Base-by-base conservation (phyloP, 2,888 invertebrate genomes). In the Megaustenia siamemsis region DNA sequence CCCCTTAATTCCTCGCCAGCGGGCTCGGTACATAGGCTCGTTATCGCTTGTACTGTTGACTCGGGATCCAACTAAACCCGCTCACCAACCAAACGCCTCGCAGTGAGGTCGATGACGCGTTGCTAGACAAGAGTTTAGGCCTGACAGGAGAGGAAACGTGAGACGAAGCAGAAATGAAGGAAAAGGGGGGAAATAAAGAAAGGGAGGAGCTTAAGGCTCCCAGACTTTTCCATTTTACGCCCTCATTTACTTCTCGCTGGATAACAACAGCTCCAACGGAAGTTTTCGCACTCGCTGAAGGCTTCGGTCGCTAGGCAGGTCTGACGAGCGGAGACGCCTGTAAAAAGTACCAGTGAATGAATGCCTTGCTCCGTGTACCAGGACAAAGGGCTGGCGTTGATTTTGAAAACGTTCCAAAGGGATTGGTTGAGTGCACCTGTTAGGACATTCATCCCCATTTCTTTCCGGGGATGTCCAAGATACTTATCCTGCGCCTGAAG, bases 1-100 rank as follows among this genome's bases (percentile, higher is more conserved):
- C 73, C 49, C 73, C 21, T 49, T 28, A 73, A 73, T n/a, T 73
- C 73, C 28, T 49, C 49, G 73, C 73, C 49, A 49, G 73, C 73
- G 21, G 73, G 45, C 45, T 12, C 38, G 68, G 35, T 56, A 15
- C 24, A 24, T 12, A 18, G 18, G 4, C n/a, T 56, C 56, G 56
- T 56, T 12, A 21, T 21, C 24, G 18, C 4, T 4, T n/a, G 56
- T 56, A 56, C 56, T 4, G 56, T 15, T n/a, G n/a, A 56, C 56
- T 56, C 56, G 56, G 56, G 24, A 4, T 45, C 12, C 45, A 45
- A 12, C 12, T 45, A n/a, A 5, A 21, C 4, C n/a, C 56, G 4
- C 56, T 56, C 56, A 24, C 56, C n/a, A 4, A 56, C n/a, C 56
- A 24, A 56, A 4, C 56, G 56, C 5, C 56, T 56, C 56, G 56